These are phyloP conservation scores for Chiloscyllium plagiosum DNA, from an alignment of 2,113 vertebrate species.

Conservation along the genomic window DNA sequence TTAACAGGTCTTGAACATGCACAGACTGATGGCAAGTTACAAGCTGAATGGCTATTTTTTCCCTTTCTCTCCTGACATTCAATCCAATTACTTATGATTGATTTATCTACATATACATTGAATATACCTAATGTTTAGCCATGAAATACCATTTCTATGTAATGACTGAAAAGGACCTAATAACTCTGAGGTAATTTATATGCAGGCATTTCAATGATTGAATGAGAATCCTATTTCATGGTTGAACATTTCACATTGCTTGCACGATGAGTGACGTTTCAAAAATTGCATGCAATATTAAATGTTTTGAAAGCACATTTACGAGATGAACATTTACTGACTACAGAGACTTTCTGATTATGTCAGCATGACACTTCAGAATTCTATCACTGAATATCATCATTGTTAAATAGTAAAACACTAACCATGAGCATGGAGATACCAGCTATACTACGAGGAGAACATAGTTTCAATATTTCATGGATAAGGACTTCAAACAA, in stretches of 20 bases:
- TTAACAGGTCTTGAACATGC: background rate
- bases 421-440: background rate
- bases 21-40: background rate
- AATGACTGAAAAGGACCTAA: background rate
- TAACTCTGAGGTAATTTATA: background rate
- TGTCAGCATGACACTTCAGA: background rate
- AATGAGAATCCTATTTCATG: slow-evolving; percentile 17
- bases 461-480: slow-evolving; percentile 2
- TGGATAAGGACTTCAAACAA: background rate
- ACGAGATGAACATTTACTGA: background rate
- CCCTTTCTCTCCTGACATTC: background rate
- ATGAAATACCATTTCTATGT: background rate
- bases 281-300: slow-evolving; percentile 13
- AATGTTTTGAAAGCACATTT: background rate
- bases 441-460: background rate
- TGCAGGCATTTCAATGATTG: background rate
- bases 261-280: background rate
- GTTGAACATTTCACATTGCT: slow-evolving; percentile 1
- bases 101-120: background rate
- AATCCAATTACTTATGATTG: slow-evolving; percentile 1
- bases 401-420: background rate
- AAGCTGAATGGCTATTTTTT: background rate
- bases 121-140: background rate
- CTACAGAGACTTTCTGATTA: background rate
- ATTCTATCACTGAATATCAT: background rate